Evolutionary conservation across 2,888 invertebrate species (phyloP).

Genomic region (Pinctada fucata): DNA sequence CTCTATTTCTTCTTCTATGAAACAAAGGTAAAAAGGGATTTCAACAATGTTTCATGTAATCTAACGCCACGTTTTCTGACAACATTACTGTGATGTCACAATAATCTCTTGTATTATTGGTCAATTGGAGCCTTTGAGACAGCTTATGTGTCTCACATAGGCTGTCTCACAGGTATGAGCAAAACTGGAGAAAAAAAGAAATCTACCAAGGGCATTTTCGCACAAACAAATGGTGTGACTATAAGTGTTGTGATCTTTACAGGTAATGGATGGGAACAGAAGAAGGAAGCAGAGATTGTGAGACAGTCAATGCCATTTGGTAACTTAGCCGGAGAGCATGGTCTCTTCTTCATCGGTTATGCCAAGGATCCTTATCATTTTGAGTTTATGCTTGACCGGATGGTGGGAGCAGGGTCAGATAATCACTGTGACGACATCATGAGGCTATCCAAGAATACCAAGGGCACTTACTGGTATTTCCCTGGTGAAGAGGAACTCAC

Average conservation of each 20-base stretch:
- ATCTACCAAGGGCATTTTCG: too few relatives aligned
- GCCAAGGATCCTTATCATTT: constrained; percentile 71
- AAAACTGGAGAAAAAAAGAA: too few relatives aligned
- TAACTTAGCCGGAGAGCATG: constrained; percentile 67
- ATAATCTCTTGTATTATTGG: too few relatives aligned
- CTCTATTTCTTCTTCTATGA: too few relatives aligned
- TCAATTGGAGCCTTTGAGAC: too few relatives aligned
- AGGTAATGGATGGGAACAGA: constrained; percentile 69
- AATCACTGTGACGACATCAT: constrained; percentile 74
- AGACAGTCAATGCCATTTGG: constrained; percentile 77
- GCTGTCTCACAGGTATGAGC: too few relatives aligned
- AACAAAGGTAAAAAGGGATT: too few relatives aligned
- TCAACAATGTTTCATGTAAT: too few relatives aligned
- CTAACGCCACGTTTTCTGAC: too few relatives aligned
- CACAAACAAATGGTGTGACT: too few relatives aligned
- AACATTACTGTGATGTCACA: too few relatives aligned
- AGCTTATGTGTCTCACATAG: too few relatives aligned
- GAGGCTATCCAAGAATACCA: constrained; percentile 70
- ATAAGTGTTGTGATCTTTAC: constrained; percentile 21
- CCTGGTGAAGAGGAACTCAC: constrained; percentile 71
- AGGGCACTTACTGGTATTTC: constrained; percentile 77
- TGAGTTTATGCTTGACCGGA: constrained; percentile 76
- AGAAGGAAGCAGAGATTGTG: constrained; percentile 74
- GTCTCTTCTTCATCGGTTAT: constrained; percentile 77
- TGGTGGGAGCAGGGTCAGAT: constrained; percentile 75